Evolutionary conservation across 2,113 vertebrate genomes (phyloP), one percentile per base, ranked within the genome.

Genomic region (Gadus macrocephalus): DNA sequence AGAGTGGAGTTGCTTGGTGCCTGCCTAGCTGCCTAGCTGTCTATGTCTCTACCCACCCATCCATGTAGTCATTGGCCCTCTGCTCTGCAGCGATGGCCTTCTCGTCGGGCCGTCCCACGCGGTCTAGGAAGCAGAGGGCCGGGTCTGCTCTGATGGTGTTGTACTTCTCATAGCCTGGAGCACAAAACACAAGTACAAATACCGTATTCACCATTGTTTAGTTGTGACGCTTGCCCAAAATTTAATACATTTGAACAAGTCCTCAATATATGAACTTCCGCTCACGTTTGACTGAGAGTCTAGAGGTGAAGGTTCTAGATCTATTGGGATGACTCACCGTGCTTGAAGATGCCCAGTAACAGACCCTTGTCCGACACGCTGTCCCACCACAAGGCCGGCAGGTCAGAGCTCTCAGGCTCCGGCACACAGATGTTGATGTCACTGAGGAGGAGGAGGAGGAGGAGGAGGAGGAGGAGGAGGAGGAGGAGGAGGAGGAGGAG

Each of bases 81-180:
- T 99, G 97, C 60, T 99, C 97, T 0, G 97, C 97, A 74, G 97
- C 97, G 28, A 99, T 97, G 64, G 97, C 97, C 83, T 98, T 99
- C 56, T 99, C 96, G 64, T 99, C 96, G 1, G 97, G 97, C 80
- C 96, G 94, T 17, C 97, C 97, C 70, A 95, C 97, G 17, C 96
- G 91, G 70, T 98, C 97, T 87, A 99, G 89, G 86, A 98, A 99
- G 89, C 95, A 96, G 61, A 98, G 87, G 0, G 93, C 92, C 1
- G 97, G 93, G 81, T 99, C 97, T 76, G 95, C 96, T 78, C 97
- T 92, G 71, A 99, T 93, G 14, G 96, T 98, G 91, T 98, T 98
- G 80, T 99, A 98, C 83, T 98, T 99, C 86, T 99, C 97, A 89
- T 99, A 99, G 83, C 97, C 97, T 99, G 74, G 0, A 67, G 64